These are phyloP conservation scores for Pterocles orientalis DNA, from an alignment of 2,113 vertebrate genomes.

Conservation along the genomic window DNA sequence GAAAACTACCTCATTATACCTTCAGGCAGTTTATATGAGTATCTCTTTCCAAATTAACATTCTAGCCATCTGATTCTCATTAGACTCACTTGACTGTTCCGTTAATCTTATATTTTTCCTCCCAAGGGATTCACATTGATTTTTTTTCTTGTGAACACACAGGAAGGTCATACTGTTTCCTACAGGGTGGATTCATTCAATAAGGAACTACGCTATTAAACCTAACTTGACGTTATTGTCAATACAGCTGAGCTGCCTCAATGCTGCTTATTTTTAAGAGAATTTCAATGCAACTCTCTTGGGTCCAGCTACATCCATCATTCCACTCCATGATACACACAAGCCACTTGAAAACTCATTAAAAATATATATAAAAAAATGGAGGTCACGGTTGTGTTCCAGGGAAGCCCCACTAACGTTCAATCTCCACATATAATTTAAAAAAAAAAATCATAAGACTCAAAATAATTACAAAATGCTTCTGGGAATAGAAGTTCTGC, in stretches of 20 bases:
- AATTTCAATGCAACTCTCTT: conserved; percentile 5
- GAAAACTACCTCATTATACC: not conserved
- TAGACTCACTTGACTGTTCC: conserved; percentile 27
- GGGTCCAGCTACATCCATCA: conserved; percentile 10
- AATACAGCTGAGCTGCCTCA: conserved; percentile 9
- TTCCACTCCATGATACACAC: not conserved
- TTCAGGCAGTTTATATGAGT: not conserved
- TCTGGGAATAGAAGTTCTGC: not conserved
- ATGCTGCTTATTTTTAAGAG: not conserved
- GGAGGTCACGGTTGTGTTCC: not conserved
- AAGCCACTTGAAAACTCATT: conserved; percentile 16
- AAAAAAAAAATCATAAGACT: conserved; percentile 12
- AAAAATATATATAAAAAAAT: conserved; percentile 11
- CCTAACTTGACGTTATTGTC: not conserved
- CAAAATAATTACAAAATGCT: not conserved
- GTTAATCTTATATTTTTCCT: conserved; percentile 33
- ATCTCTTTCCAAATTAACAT: conserved; percentile 41
- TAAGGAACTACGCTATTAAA: conserved; percentile 33
- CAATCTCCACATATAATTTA: not conserved
- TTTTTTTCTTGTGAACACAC: not conserved
- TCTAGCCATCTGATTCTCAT: conserved; percentile 53
- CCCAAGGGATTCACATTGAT: conserved; percentile 26
- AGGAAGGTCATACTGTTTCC: conserved; percentile 49
- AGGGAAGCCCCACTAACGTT: not conserved
- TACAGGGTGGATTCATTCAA: conserved; percentile 50